Conservation (phyloP, 1,140 invertebrate species). For the Papilio dardanus region DNA sequence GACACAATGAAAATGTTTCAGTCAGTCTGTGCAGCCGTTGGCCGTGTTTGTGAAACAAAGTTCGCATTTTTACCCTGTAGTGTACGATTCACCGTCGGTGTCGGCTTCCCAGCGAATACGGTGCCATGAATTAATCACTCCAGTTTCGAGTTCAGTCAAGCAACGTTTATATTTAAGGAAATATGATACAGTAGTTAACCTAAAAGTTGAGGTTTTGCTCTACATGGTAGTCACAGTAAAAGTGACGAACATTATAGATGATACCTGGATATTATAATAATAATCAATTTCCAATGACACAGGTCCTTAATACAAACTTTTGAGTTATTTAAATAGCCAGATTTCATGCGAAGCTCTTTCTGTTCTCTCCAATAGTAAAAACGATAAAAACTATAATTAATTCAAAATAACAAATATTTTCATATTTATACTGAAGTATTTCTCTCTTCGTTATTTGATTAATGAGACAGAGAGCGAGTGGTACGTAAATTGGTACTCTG, state of each 20-base stretch:
- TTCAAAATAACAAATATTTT: neutral
- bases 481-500: constrained; percentile 14
- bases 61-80: constrained; percentile 26
- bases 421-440: neutral
- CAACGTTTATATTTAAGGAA: neutral
- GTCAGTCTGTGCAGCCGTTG: neutral
- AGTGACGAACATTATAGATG: too few relatives aligned
- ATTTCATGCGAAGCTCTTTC: too few relatives aligned
- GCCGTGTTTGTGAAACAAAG: constrained; percentile 29
- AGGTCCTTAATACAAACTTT: too few relatives aligned
- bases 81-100: constrained; percentile 13
- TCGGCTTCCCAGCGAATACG: constrained; percentile 1
- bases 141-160: neutral
- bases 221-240: too few relatives aligned
- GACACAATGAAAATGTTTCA: constrained; percentile 26
- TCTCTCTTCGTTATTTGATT: neutral
- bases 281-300: too few relatives aligned
- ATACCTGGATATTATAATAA: too few relatives aligned
- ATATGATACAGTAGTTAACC: neutral
- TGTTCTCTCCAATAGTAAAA: too few relatives aligned
- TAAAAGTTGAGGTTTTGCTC: too few relatives aligned
- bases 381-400: too few relatives aligned
- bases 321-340: too few relatives aligned
- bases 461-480: constrained; percentile 11
- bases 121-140: constrained; percentile 25